A percentile compares a stretch with the other conserved stretches of the same genome.
Evolutionary conservation across 1,140 invertebrate species (phyloP).

Genomic region (Ostrea edulis): DNA sequence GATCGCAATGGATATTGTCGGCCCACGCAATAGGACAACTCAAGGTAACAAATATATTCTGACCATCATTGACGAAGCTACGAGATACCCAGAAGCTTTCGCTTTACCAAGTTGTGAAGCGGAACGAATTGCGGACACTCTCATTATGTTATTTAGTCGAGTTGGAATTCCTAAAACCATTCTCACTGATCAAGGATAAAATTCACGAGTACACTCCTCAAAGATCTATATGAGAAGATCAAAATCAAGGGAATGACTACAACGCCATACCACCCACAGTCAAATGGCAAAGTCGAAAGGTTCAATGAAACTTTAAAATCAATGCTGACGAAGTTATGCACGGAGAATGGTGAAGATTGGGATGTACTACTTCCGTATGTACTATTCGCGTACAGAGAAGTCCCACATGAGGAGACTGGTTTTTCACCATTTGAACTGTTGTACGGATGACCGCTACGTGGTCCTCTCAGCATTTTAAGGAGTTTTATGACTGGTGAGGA

Average conservation of each 20-base stretch:
- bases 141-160: constrained; percentile 57
- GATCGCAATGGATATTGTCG: no score
- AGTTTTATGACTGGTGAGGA: constrained; percentile 12
- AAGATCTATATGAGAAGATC: no score
- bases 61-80: constrained; percentile 67
- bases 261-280: no score
- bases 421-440: constrained; percentile 47
- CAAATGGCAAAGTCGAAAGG: constrained; percentile 62
- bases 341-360: constrained; percentile 51
- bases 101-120: constrained; percentile 59
- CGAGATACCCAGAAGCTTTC: constrained; percentile 64
- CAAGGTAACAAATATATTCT: constrained; percentile 68
- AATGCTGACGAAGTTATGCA: constrained; percentile 46
- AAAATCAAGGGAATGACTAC: no score
- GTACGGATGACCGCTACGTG: constrained; percentile 34
- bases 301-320: constrained; percentile 60
- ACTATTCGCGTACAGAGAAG: constrained; percentile 53
- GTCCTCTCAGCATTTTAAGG: constrained; percentile 14
- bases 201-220: constrained; percentile 58
- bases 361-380: constrained; percentile 52
- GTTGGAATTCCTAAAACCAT: constrained; percentile 77
- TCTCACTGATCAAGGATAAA: constrained; percentile 75
- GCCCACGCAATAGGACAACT: constrained; percentile 38
- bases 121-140: constrained; percentile 42
- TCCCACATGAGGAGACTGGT: constrained; percentile 44